A percentile compares a stretch with the other conserved stretches of the same genome.
Evolutionary conservation across 2,113 vertebrate species (phyloP).

Genomic region (Pelmatolapia mariae): DNA sequence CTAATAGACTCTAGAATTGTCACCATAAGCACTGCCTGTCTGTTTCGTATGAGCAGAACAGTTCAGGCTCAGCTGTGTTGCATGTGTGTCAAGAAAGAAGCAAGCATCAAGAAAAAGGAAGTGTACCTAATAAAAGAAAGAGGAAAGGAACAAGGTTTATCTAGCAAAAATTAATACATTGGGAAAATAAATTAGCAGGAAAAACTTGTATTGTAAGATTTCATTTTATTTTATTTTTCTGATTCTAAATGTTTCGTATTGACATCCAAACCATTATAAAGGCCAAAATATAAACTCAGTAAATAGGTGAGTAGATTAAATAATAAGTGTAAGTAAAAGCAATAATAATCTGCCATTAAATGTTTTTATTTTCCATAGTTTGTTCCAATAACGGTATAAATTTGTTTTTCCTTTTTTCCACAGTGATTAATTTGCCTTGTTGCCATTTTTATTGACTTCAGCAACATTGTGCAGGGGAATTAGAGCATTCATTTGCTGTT

Average conservation of each 20-base stretch:
- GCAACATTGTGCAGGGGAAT: neutral
- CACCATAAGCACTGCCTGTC: neutral
- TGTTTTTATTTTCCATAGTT: neutral
- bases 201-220: neutral
- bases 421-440: neutral
- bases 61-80: neutral
- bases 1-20: neutral
- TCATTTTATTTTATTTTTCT: neutral
- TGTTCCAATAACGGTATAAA: neutral
- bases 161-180: neutral
- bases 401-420: neutral
- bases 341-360: neutral
- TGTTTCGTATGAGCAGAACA: neutral
- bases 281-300: neutral
- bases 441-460: neutral
- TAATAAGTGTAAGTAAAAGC: neutral
- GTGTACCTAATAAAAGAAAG: neutral
- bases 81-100: neutral
- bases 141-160: neutral
- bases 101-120: neutral
- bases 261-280: neutral
- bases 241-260: neutral
- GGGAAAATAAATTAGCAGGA: accelerated
- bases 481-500: neutral
- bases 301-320: neutral